These are phyloP conservation scores for Tachuris rubrigastra DNA, from an alignment of 2,113 vertebrate genomes.

Conservation along the genomic window DNA sequence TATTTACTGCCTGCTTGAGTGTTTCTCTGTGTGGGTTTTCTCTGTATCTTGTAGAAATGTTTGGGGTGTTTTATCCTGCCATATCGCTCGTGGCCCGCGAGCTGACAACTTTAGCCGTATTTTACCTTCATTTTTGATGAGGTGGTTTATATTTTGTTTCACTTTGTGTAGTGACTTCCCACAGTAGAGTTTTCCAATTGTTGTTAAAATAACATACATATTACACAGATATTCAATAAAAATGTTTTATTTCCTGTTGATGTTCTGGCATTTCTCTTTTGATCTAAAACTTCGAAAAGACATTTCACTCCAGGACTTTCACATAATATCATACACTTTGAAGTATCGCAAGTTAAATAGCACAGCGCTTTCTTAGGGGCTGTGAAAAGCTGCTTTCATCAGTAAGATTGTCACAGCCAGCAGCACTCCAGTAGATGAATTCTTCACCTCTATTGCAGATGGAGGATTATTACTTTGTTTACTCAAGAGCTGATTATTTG, in stretches of 20 bases:
- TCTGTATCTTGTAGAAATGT: conserved; percentile 97
- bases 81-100: conserved; percentile 87
- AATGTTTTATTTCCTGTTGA: conserved; percentile 99
- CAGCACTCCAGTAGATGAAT: neutral
- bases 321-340: neutral
- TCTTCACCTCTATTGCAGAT: neutral
- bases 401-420: neutral
- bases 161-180: conserved; percentile 98
- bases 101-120: conserved; percentile 93
- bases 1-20: conserved; percentile 99
- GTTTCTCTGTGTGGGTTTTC: conserved; percentile 97
- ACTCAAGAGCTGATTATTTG: neutral
- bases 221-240: conserved; percentile 98
- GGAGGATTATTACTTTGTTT: neutral
- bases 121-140: conserved; percentile 97
- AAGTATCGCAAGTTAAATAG: neutral
- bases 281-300: neutral
- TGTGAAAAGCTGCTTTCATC: neutral
- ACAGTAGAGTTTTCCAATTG: conserved; percentile 98
- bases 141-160: conserved; percentile 97
- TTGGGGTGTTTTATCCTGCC: conserved; percentile 95
- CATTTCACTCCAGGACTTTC: neutral
- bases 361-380: neutral
- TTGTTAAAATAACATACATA: conserved; percentile 99
- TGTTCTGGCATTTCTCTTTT: conserved; percentile 74